These are phyloP conservation scores for Atherix ibis DNA, from an alignment of 2,888 invertebrate species.

Conservation along the genomic window DNA sequence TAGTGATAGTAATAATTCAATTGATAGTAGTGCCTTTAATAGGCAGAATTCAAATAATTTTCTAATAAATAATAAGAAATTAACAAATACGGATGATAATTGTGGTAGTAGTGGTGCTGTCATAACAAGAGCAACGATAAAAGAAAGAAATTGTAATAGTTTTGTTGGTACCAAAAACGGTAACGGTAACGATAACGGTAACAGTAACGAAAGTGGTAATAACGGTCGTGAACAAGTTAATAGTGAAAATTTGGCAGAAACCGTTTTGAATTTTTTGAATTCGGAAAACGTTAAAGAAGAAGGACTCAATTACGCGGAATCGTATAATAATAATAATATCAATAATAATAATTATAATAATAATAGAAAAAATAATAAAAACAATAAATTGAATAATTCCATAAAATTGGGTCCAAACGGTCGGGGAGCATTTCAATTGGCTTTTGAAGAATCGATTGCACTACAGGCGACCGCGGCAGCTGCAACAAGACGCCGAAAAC, in stretches of 20 bases:
- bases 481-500: constrained; percentile 2
- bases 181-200: constrained; percentile 1
- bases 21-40: no score
- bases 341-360: constrained; percentile 1
- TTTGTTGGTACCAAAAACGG: constrained; percentile 17
- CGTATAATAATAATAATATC: not conserved
- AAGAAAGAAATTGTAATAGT: constrained; percentile 14
- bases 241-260: no score
- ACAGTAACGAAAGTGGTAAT: no score
- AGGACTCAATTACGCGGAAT: not conserved
- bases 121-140: no score
- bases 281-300: no score
- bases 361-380: not conserved
- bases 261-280: no score
- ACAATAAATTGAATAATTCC: no score
- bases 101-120: not conserved
- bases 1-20: no score
- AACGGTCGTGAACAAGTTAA: no score
- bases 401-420: not conserved
- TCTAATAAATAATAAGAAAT: no score
- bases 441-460: constrained; percentile 15
- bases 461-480: constrained; percentile 11
- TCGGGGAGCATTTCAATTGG: constrained; percentile 14
- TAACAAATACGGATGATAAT: no score
- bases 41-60: no score